Conservation (phyloP, 2,797 vertebrate species). For the Melanotaenia parkinsoni region DNA sequence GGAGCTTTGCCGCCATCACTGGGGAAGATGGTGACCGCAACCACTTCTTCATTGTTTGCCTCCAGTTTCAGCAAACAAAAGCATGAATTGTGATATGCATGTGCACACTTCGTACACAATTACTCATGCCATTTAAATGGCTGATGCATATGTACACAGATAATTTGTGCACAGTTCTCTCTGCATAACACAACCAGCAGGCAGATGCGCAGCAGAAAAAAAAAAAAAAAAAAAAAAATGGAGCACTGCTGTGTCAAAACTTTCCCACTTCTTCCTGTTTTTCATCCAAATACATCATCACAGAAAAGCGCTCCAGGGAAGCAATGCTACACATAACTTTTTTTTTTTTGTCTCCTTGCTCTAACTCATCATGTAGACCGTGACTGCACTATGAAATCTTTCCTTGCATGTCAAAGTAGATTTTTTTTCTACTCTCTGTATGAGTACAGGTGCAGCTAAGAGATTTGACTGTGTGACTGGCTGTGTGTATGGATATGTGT, state of each 20-base stretch:
- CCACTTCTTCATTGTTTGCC: background rate
- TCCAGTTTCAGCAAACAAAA: background rate
- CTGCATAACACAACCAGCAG: constrained; percentile 26
- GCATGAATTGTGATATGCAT: too few species aligned
- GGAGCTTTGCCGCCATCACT: too few species aligned
- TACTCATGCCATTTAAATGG: constrained; percentile 15
- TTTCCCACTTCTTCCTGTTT: constrained; percentile 28
- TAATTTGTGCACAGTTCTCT: constrained; percentile 6
- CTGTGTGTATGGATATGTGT: constrained; percentile 6
- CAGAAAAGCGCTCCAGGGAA: constrained; percentile 49
- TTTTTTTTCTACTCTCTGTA: constrained; percentile 1
- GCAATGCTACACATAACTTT: constrained; percentile 24
- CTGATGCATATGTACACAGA: background rate
- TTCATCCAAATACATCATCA: constrained; percentile 51
- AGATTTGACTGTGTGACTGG: constrained; percentile 28
- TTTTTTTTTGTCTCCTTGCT: constrained; percentile 23
- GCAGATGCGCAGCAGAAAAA: constrained; percentile 31
- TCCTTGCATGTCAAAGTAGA: constrained; percentile 47
- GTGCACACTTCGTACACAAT: background rate
- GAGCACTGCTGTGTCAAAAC: constrained; percentile 32
- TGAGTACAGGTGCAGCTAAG: constrained; percentile 46
- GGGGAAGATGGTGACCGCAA: background rate
- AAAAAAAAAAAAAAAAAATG: constrained; percentile 21
- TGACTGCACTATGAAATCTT: constrained; percentile 39
- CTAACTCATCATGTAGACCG: constrained; percentile 42